phyloP scores from a whole-genome alignment of 2,113 vertebrate species.

The Mobula hypostoma region DNA sequence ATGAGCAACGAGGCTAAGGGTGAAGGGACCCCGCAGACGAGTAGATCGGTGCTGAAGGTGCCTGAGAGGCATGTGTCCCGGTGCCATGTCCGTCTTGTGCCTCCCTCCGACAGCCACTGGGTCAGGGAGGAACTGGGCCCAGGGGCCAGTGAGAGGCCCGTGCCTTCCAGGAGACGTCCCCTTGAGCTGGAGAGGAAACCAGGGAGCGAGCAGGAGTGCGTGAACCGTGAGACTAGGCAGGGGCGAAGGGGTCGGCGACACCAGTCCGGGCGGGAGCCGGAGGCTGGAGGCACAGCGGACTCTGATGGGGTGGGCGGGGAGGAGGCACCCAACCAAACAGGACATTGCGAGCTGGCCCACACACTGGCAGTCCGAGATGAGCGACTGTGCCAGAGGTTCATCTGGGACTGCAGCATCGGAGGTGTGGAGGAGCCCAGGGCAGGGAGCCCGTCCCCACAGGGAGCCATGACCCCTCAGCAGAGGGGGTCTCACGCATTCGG shows the following conservation, averaged over 20 bases:
- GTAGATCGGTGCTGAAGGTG: constrained; percentile 61
- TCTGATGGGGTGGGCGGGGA: not conserved
- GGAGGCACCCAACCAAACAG: no score
- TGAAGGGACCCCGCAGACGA: constrained; percentile 51
- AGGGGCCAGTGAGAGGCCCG: not conserved
- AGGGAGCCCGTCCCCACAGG: not conserved
- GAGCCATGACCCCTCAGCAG: constrained; percentile 4
- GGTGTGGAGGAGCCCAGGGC: not conserved
- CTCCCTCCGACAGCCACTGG: constrained; percentile 51
- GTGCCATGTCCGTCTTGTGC: constrained; percentile 53
- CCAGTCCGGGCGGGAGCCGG: no score
- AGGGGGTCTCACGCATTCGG: not conserved
- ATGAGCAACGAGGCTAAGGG: constrained; percentile 50
- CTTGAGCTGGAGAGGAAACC: not conserved
- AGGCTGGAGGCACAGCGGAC: not conserved
- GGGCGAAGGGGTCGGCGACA: not conserved
- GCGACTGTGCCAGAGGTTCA: not conserved
- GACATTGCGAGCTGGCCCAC: no score
- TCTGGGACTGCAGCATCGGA: not conserved
- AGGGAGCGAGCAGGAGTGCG: not conserved
- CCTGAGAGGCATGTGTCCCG: constrained; percentile 60
- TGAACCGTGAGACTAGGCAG: not conserved
- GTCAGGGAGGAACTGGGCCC: constrained; percentile 46
- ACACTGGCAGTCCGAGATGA: not conserved
- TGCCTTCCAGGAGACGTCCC: not conserved